Base-by-base conservation (phyloP, 2,888 invertebrate genomes). In the Polydrusus cervinus region DNA sequence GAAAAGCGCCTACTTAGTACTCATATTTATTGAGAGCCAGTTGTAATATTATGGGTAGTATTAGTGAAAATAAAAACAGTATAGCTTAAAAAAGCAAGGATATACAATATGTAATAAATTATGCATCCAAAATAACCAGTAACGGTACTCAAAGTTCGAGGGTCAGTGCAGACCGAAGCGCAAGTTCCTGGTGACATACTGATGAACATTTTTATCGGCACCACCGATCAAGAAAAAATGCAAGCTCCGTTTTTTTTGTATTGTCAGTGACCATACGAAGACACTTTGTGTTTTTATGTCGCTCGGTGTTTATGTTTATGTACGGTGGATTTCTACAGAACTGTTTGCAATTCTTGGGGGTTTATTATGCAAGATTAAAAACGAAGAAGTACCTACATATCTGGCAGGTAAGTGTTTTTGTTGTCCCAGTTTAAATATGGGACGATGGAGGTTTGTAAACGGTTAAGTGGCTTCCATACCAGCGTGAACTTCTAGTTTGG, bases 181-280 rank as follows among this genome's bases (percentile, higher is more conserved):
- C 57, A 14, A 60, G 57, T 68, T 69, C 55, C 70, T 71, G 71
- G 71, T 77, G 71, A 77, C 77, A 77, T 73, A 73, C 71, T 77
- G 77, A 77, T 74, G 74, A 74, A 71, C 70, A 73, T 68, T 76
- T 75, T 76, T 76, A 76, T 76, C 76, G 73, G 67, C 16, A 65
- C 73, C 73, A 69, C 69, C 65, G 73, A 76, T 76, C 76, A 65
- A 66, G 65, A 55, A n/a, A n/a, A n/a, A 60, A 61, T 60, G 57
- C 75, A 71, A 57, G 57, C 57, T 70, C 62, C 65, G 68, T 53
- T 69, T 68, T n/a, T n/a, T 25, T 40, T n/a, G 72, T 72, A 67
- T 67, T 72, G 66, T 72, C 72, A 67, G 60, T 30, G 30, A 72
- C 72, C 61, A 67, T n/a, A 25, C 20, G n/a, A 47, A 14, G 16